phyloP scores from a whole-genome alignment of 2,797 vertebrate species.

The Chaetophractus vellerosus region DNA sequence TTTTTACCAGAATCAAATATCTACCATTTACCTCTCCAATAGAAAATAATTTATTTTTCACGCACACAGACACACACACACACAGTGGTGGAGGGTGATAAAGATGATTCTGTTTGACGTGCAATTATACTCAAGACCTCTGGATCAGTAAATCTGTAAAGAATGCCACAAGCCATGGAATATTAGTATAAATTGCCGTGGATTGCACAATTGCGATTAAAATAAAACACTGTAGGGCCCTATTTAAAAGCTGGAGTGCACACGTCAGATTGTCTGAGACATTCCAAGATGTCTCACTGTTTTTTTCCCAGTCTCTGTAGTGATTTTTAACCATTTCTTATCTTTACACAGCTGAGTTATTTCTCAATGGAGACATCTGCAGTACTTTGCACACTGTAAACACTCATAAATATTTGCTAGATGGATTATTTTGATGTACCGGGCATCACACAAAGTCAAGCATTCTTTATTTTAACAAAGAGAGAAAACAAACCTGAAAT shows the following conservation, averaged over 20 bases:
- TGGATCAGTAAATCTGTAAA: slow-evolving; percentile 74
- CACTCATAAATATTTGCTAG: neutral
- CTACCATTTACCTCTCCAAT: slow-evolving; percentile 17
- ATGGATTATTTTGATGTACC: slow-evolving; percentile 21
- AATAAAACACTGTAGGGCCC: slow-evolving; percentile 72
- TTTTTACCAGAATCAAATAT: slow-evolving; percentile 51
- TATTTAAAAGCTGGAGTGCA: slow-evolving; percentile 59
- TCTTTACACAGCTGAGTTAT: neutral
- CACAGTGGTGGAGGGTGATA: slow-evolving; percentile 30
- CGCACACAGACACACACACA: slow-evolving; percentile 54
- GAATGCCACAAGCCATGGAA: slow-evolving; percentile 22
- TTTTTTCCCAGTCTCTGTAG: neutral
- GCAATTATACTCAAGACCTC: slow-evolving; percentile 66
- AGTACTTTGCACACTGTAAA: neutral
- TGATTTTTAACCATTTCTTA: slow-evolving; percentile 21
- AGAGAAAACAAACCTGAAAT: slow-evolving; percentile 41
- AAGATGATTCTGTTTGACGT: slow-evolving; percentile 73
- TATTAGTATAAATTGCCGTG: slow-evolving; percentile 46
- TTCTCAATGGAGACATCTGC: neutral
- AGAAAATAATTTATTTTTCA: slow-evolving; percentile 48
- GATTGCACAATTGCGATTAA: slow-evolving; percentile 55
- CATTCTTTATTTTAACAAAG: neutral
- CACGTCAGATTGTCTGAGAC: slow-evolving; percentile 65
- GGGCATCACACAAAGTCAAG: neutral
- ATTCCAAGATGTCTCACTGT: neutral